These are phyloP conservation scores for Botrylloides violaceus DNA, from an alignment of 23 tunicate genomes.

Conservation along the genomic window DNA sequence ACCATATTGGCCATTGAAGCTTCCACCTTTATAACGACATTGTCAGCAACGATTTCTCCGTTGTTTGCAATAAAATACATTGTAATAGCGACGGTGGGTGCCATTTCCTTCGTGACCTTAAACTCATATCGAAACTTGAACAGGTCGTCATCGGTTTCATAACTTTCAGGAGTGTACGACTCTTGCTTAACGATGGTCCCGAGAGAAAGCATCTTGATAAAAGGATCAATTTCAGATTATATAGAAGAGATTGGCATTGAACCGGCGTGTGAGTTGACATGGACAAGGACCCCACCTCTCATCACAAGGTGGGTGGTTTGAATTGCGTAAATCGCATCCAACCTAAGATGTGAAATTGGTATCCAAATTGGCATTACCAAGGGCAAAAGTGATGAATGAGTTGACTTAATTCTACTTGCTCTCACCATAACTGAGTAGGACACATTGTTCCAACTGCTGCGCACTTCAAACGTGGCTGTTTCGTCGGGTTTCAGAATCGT, in stretches of 20 bases:
- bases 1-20: constrained; percentile 61
- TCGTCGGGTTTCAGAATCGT: constrained; percentile 35
- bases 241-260: too few species aligned
- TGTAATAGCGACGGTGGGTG: constrained; percentile 48
- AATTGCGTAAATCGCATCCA: too few species aligned
- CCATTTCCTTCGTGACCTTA: constrained; percentile 47
- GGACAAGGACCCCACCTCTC: neutral
- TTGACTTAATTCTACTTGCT: too few species aligned
- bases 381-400: too few species aligned
- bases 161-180: constrained; percentile 7
- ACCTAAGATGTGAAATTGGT: too few species aligned
- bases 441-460: constrained; percentile 30
- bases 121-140: constrained; percentile 33
- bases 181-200: constrained; percentile 30
- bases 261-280: neutral
- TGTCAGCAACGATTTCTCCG: constrained; percentile 92
- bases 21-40: constrained; percentile 40
- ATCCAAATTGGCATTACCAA: too few species aligned
- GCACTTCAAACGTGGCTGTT: constrained; percentile 22
- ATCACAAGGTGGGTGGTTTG: too few species aligned
- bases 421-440: constrained; percentile 37
- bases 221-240: neutral
- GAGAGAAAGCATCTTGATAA: constrained; percentile 33
- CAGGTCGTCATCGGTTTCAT: constrained; percentile 16
- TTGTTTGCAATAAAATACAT: constrained; percentile 58